Base-by-base conservation (phyloP, 2,888 invertebrate species). In the Agrotis clavis region DNA sequence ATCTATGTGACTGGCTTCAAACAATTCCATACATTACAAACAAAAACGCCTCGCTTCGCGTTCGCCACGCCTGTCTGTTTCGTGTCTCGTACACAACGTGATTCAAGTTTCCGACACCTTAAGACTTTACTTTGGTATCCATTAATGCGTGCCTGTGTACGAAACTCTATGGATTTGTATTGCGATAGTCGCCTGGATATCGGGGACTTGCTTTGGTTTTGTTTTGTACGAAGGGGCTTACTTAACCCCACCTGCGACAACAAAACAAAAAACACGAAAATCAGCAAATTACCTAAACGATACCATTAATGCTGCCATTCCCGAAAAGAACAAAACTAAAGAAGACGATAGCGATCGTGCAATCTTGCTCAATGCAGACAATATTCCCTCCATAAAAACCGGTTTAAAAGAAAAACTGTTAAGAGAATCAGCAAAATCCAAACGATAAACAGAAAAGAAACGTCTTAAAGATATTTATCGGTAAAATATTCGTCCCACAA, bases 381-480 rank as follows among this genome's bases (percentile, higher is more conserved):
- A 81, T 79, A 67, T 61, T 59, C 87, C 71, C 61, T 74, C 86
- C 83, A 90, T 92, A 92, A 92, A 91, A 90, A 89, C 79, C 85
- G 90, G 90, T 92, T 94, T 92, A 91, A 94, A 94, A 91, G 91
- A 83, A 90, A 93, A 93, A 93, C 92, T 89, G 92, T 93, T 92
- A 91, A 92, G 90, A 89, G 92, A 94, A 95, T 95, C 95, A 94
- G 95, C 94, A 88, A 88, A 93, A 94, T 92, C 90, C 91, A 87
- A 90, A 93, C 92, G 91, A 95, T 94, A 95, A 95, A 95, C 93
- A 93, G 92, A 93, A 93, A 91, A 90, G 90, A 92, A 92, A 93
- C 86, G 92, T 92, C 93, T 93, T 92, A 89, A 88, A 93, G 94
- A 94, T 94, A 93, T 95, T 95, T 94, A 94, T 95, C 92, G 91